phyloP scores from a whole-genome alignment of 1,140 invertebrate genomes.

The Rhopalosiphum maidis region DNA sequence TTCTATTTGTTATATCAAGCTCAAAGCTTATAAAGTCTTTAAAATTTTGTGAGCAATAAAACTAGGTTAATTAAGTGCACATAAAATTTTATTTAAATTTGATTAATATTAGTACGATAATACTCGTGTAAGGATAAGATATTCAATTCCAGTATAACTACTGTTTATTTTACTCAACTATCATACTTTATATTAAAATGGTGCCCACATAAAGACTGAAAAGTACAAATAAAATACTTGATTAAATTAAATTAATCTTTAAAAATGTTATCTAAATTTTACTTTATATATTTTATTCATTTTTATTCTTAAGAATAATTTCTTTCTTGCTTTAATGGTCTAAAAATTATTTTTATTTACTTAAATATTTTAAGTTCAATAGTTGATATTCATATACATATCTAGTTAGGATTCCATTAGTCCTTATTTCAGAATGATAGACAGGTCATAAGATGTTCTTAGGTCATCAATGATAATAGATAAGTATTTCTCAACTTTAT shows the following conservation, averaged over 20 bases:
- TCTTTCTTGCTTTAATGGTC: background rate
- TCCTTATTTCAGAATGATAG: background rate
- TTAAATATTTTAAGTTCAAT: too few species aligned
- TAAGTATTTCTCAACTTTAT: conserved; percentile 8
- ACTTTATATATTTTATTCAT: background rate
- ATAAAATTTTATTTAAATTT: background rate
- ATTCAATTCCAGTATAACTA: background rate
- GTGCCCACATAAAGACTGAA: background rate
- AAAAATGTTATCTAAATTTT: background rate
- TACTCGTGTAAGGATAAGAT: background rate
- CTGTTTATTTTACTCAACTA: background rate
- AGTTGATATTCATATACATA: background rate
- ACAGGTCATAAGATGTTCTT: background rate
- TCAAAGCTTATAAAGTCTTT: background rate
- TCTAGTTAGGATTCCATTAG: background rate
- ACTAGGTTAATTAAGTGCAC: background rate
- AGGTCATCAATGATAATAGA: conserved; percentile 42
- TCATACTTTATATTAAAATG: background rate
- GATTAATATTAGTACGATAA: background rate
- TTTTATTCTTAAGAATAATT: background rate
- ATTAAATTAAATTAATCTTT: background rate
- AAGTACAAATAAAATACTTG: background rate
- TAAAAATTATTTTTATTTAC: background rate
- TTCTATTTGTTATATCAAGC: background rate
- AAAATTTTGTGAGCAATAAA: background rate